Base-by-base conservation (phyloP, 2,113 vertebrate genomes). In the Bostrychus sinensis region DNA sequence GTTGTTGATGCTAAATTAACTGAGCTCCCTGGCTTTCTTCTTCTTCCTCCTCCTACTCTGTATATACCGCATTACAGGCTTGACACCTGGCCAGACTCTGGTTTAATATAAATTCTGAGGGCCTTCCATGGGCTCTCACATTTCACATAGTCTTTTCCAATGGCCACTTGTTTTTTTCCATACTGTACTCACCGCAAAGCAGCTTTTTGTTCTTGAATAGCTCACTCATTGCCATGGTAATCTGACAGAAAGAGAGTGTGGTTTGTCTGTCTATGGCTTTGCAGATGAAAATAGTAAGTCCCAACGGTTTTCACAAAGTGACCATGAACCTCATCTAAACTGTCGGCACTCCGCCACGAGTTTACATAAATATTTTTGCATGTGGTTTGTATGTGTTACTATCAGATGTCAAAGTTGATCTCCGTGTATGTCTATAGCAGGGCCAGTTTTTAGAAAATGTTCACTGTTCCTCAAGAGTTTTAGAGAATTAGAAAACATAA, bases 51-150 rank as follows among this genome's bases (percentile, higher is more conserved):
- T 61, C 48, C 66, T 34, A 17, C 68, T 68, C 66, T 67, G 68
- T 81, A 72, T 85, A 68, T 83, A 74, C 10, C 22, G 4, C 78
- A 71, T 83, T 80, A 81, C 74, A 73, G 68, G 28, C 68, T 86
- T 84, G 83, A 84, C 79, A 70, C 82, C 26, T 58, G 62, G 83
- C 87, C 83, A 88, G 86, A 86, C 80, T 46, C 65, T 84, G 84
- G 86, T 89, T 87, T 86, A 90, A 89, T 89, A 85, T 88, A 89
- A 89, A 81, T 82, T 88, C 81, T 85, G 73, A 51, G 64, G 75
- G 84, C 88, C 73, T 77, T 74, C 65, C 76, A 66, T 66, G 77
- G 75, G 63, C 80, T 89, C 89, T 86, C 83, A 82, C 78, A 81
- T 89, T 89, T 10, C 22, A 88, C 88, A 84, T 84, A 82, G 81